Evolutionary conservation across 1,140 invertebrate genomes (phyloP), one percentile per base, ranked within the genome.

Genomic region (Brachionus rotundiformis): DNA sequence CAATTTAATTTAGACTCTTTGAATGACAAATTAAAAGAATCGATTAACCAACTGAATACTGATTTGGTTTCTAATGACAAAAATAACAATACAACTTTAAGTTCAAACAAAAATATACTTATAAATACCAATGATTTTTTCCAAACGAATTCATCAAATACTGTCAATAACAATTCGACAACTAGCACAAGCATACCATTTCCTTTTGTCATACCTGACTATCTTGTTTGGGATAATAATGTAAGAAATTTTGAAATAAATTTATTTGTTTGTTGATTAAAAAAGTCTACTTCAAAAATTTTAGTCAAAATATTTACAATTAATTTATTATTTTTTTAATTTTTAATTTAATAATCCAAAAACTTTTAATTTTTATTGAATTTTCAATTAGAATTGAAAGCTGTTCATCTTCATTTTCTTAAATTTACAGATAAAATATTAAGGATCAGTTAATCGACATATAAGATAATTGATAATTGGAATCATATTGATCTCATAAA

Each of bases 181-280:
- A 73, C 44, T 73, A 23, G 36, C 3, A 25, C 6, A 2, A 16
- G 7, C 5, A 73, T 73, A 73, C 68, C 68, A 0, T 73, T 44
- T 73, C 68, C 68, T 2, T 73, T 73, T 73, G 68, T 73, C 23
- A 73, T 73, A 73, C 68, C 68, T 4, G 68, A 73, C 41, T 73
- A 73, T 44, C 39, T 73, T 3, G 68, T 73, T 6, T 73, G 68
- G 68, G 39, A 73, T 25, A 73, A 73, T 73, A 73, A 73, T 73
- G 68, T 73, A 73, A 73, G 39, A 68, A 68, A n/a, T 36, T 36
- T 16, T 27, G 4, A 61, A 4, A 7, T 19, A 54, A 10, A n/a
- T 27, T 63, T n/a, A 11, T 27, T 63, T 10, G 27, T 5, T 8
- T 33, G 11, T n/a, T 63, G 11, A 29, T 29, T 63, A 8, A 3